These are phyloP conservation scores for Ceryle rudis DNA, from an alignment of 2,797 vertebrate genomes.

Conservation along the genomic window DNA sequence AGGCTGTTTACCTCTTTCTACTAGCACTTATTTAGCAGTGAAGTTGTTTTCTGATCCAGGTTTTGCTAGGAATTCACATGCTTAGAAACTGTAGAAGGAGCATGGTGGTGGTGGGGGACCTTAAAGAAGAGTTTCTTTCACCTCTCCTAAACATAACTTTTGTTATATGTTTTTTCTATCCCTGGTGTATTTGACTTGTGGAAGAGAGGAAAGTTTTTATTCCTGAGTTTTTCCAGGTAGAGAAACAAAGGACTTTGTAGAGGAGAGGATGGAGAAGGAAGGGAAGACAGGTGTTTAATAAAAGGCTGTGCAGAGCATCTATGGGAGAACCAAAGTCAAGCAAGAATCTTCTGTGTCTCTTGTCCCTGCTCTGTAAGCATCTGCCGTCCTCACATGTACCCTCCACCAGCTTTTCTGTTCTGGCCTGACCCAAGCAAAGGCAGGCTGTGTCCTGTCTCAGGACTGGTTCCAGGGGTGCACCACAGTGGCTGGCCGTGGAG, in stretches of 20 bases:
- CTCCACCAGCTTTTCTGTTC: not conserved
- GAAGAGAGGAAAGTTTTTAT: not conserved
- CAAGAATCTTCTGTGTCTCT: not conserved
- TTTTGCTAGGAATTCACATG: not conserved
- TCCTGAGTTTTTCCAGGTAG: not conserved
- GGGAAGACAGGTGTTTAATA: not conserved
- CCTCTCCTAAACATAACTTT: not conserved
- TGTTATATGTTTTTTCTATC: not conserved
- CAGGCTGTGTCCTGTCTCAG: not conserved
- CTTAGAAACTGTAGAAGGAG: not conserved
- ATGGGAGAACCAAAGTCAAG: not conserved
- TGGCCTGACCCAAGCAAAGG: not conserved
- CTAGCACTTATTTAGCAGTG: slow-evolving; percentile 28
- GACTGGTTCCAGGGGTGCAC: not conserved
- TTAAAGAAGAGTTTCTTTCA: not conserved
- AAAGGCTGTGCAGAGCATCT: not conserved
- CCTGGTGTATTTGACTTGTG: not conserved
- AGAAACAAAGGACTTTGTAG: not conserved
- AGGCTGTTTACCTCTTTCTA: slow-evolving; percentile 34
- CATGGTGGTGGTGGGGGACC: not conserved
- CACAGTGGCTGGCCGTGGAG: not conserved
- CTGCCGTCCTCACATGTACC: not conserved
- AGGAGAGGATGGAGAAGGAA: not conserved
- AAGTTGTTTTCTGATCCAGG: not conserved
- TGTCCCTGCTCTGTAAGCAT: not conserved